These are phyloP conservation scores for Heterohyrax brucei DNA, from an alignment of 2,797 vertebrate species.

Conservation along the genomic window DNA sequence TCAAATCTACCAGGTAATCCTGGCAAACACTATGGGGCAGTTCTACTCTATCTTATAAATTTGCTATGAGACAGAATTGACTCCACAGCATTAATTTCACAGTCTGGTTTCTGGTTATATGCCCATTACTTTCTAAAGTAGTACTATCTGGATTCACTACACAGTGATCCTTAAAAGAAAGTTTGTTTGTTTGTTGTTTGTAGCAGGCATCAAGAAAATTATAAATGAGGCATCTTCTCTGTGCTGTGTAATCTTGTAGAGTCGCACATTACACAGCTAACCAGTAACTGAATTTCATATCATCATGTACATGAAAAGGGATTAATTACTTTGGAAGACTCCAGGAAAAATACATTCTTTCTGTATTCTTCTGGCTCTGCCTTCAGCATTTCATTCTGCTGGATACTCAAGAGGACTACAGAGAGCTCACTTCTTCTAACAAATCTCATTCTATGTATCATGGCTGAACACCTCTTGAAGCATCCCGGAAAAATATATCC, in stretches of 20 bases:
- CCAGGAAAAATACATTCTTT: neutral
- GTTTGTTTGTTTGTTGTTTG: slow-evolving; percentile 34
- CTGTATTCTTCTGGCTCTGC: neutral
- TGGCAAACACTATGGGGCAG: too few species aligned
- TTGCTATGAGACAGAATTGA: too few species aligned
- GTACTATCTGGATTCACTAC: slow-evolving; percentile 44
- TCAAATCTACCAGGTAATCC: too few species aligned
- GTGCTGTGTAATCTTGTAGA: neutral
- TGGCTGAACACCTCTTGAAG: neutral
- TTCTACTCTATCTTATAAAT: too few species aligned
- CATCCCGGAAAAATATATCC: neutral
- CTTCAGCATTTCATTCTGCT: slow-evolving; percentile 18
- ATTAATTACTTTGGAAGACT: slow-evolving; percentile 27
- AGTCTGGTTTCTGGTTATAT: neutral
- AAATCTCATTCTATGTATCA: slow-evolving; percentile 47
- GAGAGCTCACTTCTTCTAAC: slow-evolving; percentile 49
- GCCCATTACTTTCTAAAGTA: slow-evolving; percentile 51
- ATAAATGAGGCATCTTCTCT: neutral
- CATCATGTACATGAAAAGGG: slow-evolving; percentile 30
- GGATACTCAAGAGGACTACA: slow-evolving; percentile 6
- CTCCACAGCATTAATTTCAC: too few species aligned
- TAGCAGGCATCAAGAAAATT: slow-evolving; percentile 26
- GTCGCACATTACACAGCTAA: neutral
- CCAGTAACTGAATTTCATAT: neutral
- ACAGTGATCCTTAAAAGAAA: slow-evolving; percentile 17